A percentile compares a stretch with the other conserved stretches of the same genome.
These are phyloP conservation scores for Calephelis virginiensis DNA, from an alignment of 1,140 invertebrate species.

Conservation along the genomic window DNA sequence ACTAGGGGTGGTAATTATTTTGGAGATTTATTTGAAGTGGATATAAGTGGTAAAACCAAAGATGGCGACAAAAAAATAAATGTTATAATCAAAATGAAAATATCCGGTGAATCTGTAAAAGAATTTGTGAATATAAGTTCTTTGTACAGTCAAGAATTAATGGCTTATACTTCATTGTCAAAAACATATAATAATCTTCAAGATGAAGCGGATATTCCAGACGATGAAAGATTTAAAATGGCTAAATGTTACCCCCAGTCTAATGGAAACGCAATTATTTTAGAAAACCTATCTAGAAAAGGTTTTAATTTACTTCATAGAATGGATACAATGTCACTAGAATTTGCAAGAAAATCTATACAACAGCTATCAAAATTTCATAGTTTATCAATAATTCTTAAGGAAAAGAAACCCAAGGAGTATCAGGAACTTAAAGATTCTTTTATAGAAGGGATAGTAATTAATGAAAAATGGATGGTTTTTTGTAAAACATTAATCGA, in stretches of 20 bases:
- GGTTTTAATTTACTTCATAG: background rate
- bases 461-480: background rate
- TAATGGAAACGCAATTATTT: background rate
- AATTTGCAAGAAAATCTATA: background rate
- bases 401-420: background rate
- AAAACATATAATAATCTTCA: constrained; percentile 7
- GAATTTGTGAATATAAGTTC: background rate
- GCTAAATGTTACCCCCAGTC: background rate
- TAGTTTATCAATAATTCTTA: background rate
- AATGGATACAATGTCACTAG: background rate
- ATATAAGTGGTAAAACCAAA: constrained; percentile 28
- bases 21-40: constrained; percentile 29
- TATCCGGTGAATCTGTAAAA: background rate
- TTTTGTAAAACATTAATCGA: constrained; percentile 3
- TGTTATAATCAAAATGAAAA: constrained; percentile 18
- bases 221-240: constrained; percentile 21
- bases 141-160: background rate
- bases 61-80: constrained; percentile 29
- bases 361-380: background rate
- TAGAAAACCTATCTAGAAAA: background rate
- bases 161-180: background rate
- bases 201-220: constrained; percentile 15
- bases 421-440: background rate
- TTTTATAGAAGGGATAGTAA: background rate
- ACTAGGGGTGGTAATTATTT: constrained; percentile 32